Percentiles rank a stretch among this genome's conserved stretches.
Evolutionary conservation across 2,797 vertebrate species (phyloP).

Genomic region (Enteromius unitaeniatus): DNA sequence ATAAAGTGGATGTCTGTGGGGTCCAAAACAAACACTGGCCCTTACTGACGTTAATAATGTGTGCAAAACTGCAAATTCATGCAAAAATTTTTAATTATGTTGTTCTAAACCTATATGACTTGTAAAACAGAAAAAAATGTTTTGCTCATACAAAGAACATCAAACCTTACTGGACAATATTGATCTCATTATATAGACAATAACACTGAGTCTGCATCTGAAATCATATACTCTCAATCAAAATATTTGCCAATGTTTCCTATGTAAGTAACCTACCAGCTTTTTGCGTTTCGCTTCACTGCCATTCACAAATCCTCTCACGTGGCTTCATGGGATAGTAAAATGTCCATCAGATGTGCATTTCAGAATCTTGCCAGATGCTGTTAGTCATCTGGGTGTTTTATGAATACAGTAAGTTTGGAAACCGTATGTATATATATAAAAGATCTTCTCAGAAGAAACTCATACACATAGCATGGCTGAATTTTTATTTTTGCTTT

Average conservation of each 20-base stretch:
- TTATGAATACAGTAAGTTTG: not conserved
- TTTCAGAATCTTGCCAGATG: not conserved
- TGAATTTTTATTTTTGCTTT: not conserved
- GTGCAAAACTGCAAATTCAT: no score
- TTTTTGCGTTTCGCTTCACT: not conserved
- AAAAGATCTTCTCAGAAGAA: not conserved
- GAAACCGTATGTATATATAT: not conserved
- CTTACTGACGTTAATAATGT: no score
- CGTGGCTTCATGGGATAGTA: not conserved
- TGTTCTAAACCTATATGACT: no score
- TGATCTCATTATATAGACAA: not conserved
- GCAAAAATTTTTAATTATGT: no score
- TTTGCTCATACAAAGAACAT: not conserved
- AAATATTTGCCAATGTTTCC: not conserved
- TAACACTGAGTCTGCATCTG: not conserved
- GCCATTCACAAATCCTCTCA: slow-evolving; percentile 2
- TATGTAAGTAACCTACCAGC: not conserved
- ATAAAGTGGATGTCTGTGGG: no score
- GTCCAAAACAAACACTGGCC: no score
- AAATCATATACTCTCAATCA: not conserved
- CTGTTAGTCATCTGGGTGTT: not conserved
- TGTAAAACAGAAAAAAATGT: no score
- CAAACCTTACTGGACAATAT: not conserved
- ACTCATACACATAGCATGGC: not conserved
- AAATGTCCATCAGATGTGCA: not conserved